Percentiles rank a stretch among this genome's conserved stretches.
These are phyloP conservation scores for Morone chrysops DNA, from an alignment of 2,113 vertebrate species.

Conservation along the genomic window DNA sequence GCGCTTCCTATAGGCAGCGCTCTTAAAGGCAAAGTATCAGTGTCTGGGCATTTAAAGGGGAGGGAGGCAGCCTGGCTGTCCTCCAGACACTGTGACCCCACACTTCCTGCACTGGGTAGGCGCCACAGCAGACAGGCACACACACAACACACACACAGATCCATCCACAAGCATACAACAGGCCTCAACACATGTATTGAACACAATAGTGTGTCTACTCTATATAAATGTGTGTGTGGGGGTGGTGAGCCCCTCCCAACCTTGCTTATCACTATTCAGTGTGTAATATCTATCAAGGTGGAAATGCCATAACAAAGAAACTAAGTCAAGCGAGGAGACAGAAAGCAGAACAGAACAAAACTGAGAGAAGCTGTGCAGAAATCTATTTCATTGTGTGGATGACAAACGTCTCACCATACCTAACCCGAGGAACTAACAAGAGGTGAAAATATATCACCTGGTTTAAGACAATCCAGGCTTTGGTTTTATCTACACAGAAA, in stretches of 20 bases:
- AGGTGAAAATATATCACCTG: background rate
- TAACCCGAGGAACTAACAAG: background rate
- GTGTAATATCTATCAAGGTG: background rate
- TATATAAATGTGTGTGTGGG: too few relatives aligned
- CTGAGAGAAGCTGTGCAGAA: conserved; percentile 7
- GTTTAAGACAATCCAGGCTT: background rate
- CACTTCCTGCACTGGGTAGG: conserved; percentile 52
- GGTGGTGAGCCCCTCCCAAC: background rate
- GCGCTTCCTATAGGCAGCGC: conserved; percentile 6
- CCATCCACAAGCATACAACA: conserved; percentile 22
- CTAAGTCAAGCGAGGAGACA: conserved; percentile 10
- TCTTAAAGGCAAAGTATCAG: conserved; percentile 47
- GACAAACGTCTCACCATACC: background rate
- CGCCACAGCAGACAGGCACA: conserved; percentile 18
- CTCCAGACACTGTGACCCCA: conserved; percentile 64
- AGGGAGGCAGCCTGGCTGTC: conserved; percentile 39
- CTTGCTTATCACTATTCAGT: background rate
- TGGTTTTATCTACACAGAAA: background rate
- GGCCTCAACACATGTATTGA: background rate
- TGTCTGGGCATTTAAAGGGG: conserved; percentile 25
- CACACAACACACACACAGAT: conserved; percentile 7
- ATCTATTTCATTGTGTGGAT: conserved; percentile 14
- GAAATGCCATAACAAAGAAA: conserved; percentile 23
- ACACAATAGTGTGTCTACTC: background rate
- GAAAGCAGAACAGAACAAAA: conserved; percentile 7